Conservation (phyloP, 1,140 invertebrate genomes). For the Drosophila guanche region DNA sequence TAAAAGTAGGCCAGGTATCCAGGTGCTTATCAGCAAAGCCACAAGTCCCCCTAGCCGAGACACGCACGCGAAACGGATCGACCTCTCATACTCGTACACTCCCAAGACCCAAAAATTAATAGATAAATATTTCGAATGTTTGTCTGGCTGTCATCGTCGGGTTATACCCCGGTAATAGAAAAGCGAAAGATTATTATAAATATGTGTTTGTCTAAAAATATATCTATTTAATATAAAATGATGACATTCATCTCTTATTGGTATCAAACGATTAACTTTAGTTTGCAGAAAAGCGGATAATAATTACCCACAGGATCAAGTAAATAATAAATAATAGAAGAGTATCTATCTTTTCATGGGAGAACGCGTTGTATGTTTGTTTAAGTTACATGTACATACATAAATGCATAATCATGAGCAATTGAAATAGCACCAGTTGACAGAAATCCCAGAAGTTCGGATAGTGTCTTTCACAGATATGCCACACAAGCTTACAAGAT, state of each 20-base stretch:
- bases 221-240: no score
- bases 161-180: no score
- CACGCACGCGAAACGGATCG: slow-evolving; percentile 30
- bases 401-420: slow-evolving; percentile 13
- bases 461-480: slow-evolving; percentile 1
- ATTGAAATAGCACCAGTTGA: slow-evolving; percentile 17
- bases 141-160: no score
- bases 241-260: neutral
- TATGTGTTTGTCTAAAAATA: neutral
- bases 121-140: no score
- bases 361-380: no score
- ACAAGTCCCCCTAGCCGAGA: slow-evolving; percentile 18
- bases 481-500: slow-evolving; percentile 3
- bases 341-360: no score
- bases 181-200: no score
- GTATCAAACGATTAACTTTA: neutral
- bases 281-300: no score
- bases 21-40: slow-evolving; percentile 58
- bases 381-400: no score
- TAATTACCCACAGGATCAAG: no score
- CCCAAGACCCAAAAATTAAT: neutral
- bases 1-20: slow-evolving; percentile 40
- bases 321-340: no score
- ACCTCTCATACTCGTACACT: neutral
- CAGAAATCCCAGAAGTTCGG: slow-evolving; percentile 21